Evolutionary conservation across 2,797 vertebrate species (phyloP).

Genomic region (Pseudocheirus occidentalis): DNA sequence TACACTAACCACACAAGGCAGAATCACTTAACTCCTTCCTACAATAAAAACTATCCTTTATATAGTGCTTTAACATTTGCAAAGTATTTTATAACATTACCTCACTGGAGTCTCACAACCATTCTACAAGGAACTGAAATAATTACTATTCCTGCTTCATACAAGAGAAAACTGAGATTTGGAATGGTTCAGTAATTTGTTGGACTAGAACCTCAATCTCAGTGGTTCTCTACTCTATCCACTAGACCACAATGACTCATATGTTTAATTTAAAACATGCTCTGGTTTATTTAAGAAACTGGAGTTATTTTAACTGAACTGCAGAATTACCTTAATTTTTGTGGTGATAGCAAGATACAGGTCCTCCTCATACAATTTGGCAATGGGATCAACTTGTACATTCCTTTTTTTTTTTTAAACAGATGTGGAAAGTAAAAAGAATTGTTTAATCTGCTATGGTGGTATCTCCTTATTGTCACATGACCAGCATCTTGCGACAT

Average conservation of each 20-base stretch:
- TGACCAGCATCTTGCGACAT: slow-evolving; percentile 5
- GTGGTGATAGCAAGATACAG: background rate
- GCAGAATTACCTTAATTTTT: background rate
- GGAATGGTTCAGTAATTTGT: background rate
- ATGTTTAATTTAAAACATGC: background rate
- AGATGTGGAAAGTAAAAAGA: slow-evolving; percentile 9
- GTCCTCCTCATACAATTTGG: slow-evolving; percentile 7
- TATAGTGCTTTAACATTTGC: background rate
- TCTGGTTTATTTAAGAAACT: slow-evolving; percentile 37
- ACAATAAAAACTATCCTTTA: background rate
- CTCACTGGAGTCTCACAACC: background rate
- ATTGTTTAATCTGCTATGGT: slow-evolving; percentile 19
- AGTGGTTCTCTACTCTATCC: background rate
- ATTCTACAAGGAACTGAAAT: background rate
- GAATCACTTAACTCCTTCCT: background rate
- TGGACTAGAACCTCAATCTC: background rate
- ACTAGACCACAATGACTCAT: background rate
- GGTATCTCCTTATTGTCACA: background rate
- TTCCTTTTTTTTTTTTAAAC: background rate
- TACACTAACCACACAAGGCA: slow-evolving; percentile 43
- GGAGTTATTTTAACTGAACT: slow-evolving; percentile 11
- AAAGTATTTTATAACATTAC: background rate
- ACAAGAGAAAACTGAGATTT: background rate
- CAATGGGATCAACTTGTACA: background rate
- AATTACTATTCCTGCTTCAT: background rate